These are phyloP conservation scores for Rhinoderma darwinii DNA, from an alignment of 2,113 vertebrate species.

Conservation along the genomic window DNA sequence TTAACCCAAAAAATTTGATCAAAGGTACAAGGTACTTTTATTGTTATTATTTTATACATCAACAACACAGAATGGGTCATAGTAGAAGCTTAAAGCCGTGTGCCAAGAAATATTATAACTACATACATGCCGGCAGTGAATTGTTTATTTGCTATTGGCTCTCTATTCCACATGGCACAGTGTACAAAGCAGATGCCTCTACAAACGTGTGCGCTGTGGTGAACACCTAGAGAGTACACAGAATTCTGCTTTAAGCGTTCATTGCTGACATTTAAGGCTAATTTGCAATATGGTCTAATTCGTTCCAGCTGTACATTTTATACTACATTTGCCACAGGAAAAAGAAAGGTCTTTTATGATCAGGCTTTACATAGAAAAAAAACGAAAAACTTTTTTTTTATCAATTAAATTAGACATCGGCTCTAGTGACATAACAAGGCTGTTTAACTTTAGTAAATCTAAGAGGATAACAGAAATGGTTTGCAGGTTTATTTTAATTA, in stretches of 20 bases:
- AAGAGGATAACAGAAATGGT: background rate
- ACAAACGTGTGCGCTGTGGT: background rate
- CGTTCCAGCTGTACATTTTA: constrained; percentile 10
- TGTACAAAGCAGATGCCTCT: constrained; percentile 17
- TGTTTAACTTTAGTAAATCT: background rate
- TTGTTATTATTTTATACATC: constrained; percentile 22
- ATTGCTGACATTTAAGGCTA: constrained; percentile 27
- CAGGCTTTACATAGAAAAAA: background rate
- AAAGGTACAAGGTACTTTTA: background rate
- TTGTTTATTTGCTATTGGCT: constrained; percentile 1
- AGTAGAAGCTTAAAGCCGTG: constrained; percentile 19
- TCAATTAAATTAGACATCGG: background rate
- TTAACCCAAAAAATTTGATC: background rate
- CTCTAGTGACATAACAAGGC: background rate
- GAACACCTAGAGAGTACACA: constrained; percentile 33
- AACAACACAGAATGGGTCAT: constrained; percentile 29
- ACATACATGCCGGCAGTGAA: constrained; percentile 6
- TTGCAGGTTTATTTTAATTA: background rate
- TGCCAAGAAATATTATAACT: background rate
- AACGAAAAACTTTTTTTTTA: constrained; percentile 4
- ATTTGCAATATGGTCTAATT: constrained; percentile 34
- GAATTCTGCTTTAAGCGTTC: background rate
- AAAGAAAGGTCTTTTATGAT: background rate
- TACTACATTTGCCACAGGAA: background rate
- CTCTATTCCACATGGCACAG: background rate